A percentile compares a stretch with the other conserved stretches of the same genome.
Evolutionary conservation across 2,888 invertebrate species (phyloP).

Genomic region (Leucania comma): DNA sequence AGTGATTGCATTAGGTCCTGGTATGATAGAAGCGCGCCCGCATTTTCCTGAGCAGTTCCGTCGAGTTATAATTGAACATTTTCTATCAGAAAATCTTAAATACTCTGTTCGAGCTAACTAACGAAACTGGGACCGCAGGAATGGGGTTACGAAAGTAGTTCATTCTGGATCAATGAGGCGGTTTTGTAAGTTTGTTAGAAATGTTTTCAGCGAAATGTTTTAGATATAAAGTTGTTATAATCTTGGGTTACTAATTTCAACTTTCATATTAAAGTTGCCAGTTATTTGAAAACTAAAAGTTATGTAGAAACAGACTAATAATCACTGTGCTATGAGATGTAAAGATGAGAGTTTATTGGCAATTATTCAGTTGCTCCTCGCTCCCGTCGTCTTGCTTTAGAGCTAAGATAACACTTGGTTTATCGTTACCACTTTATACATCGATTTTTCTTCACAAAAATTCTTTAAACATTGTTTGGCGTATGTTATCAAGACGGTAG

Average conservation of each 20-base stretch:
- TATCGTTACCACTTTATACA: slow-evolving; percentile 32
- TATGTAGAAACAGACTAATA: slow-evolving; percentile 10
- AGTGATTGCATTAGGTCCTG: slow-evolving; percentile 45
- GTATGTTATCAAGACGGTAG: neutral
- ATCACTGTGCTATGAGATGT: slow-evolving; percentile 18
- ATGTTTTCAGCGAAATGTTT: slow-evolving; percentile 19
- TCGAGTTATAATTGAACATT: slow-evolving; percentile 48
- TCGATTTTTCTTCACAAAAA: slow-evolving; percentile 11
- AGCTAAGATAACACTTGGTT: slow-evolving; percentile 35
- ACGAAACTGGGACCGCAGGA: slow-evolving; percentile 25
- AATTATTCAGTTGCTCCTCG: slow-evolving; percentile 39
- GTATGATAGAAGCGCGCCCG: slow-evolving; percentile 26
- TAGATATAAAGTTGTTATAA: slow-evolving; percentile 25
- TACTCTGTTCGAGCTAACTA: slow-evolving; percentile 27
- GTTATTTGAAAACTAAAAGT: slow-evolving; percentile 6
- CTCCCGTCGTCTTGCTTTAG: slow-evolving; percentile 17
- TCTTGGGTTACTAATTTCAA: slow-evolving; percentile 13
- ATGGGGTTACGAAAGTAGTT: slow-evolving; percentile 38
- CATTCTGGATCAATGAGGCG: slow-evolving; percentile 28
- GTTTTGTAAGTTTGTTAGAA: slow-evolving; percentile 16
- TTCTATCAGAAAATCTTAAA: slow-evolving; percentile 50
- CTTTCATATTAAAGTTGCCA: neutral
- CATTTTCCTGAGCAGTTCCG: slow-evolving; percentile 23
- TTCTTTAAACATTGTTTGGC: slow-evolving; percentile 8
- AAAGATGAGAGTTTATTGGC: slow-evolving; percentile 28